Base-by-base conservation (phyloP, 2,113 vertebrate genomes). In the Pheucticus melanocephalus region DNA sequence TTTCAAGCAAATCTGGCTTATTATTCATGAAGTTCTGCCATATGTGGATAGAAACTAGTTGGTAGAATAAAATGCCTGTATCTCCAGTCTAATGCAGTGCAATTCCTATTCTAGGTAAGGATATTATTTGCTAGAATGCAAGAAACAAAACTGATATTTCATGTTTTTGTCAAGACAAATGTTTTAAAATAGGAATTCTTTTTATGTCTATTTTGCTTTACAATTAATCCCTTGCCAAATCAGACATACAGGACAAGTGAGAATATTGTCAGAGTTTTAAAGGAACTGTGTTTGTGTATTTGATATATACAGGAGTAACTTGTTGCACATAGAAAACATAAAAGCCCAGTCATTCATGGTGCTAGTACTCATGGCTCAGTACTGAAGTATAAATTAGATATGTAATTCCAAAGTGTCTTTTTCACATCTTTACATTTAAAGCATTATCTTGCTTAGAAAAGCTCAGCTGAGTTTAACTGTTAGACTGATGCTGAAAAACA, bases 401-500 rank as follows among this genome's bases (percentile, higher is more conserved):
- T 0, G 0, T 27, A 71, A 72, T 76, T 76, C 20, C 57, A 80
- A 37, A 82, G 54, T 54, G 14, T 42, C 15, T 69, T 50, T 37
- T 47, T 17, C 37, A 76, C 12, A 54, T 60, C 31, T 84, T 66
- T 61, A 61, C 24, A 86, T 54, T 73, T 83, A 86, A 73, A 72
- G 12, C 30, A 75, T 73, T 73, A 35, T 63, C 30, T 75, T 86
- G 31, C 42, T 77, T 81, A 81, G 45, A 77, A 92, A 85, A 86
- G 40, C 23, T 83, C 42, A 59, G 27, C 42, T 66, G 54, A 42
- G 6, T 82, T 40, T 33, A 71, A 35, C 45, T 60, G 89, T 86
- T 24, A 88, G 17, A 22, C 61, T 90, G 16, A n/a, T 69, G 44
- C 79, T 95, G 68, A 95, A 92, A 92, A 97, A 77, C 69, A 57